Evolutionary conservation across 1,140 invertebrate genomes (phyloP).

Genomic region (Pseudoatta argentina): DNA sequence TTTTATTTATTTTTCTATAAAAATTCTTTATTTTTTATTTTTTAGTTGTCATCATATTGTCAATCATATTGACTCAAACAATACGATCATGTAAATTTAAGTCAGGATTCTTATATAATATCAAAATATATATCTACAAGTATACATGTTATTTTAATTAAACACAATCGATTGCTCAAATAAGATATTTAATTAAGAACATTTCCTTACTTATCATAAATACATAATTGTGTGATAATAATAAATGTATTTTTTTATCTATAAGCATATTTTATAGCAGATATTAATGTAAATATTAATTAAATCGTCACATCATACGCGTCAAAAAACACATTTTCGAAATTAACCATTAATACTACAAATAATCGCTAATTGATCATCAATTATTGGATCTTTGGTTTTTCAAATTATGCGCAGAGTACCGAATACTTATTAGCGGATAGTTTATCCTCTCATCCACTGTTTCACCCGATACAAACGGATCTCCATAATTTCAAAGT

Average conservation of each 20-base stretch:
- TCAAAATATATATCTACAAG: too few species aligned
- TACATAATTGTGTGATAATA: neutral
- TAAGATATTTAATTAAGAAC: neutral
- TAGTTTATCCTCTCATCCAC: slow-evolving; percentile 34
- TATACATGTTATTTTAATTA: neutral
- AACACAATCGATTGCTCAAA: neutral
- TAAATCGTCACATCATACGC: neutral
- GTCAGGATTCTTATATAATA: too few species aligned
- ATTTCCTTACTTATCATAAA: neutral
- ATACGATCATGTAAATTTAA: too few species aligned
- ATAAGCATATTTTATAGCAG: neutral
- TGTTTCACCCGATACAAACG: slow-evolving; percentile 38
- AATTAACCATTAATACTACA: neutral
- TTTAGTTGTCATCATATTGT: too few species aligned
- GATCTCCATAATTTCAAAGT: slow-evolving; percentile 51
- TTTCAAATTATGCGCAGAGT: neutral
- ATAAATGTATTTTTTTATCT: neutral
- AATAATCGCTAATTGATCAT: neutral
- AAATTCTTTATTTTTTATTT: too few species aligned
- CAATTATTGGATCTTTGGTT: neutral
- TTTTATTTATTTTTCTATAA: too few species aligned
- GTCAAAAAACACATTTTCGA: neutral
- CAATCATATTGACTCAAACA: too few species aligned
- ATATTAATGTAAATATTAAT: neutral
- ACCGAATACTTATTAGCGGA: slow-evolving; percentile 2